Base-by-base conservation (phyloP, 2,113 vertebrate genomes). In the Lonchura striata region DNA sequence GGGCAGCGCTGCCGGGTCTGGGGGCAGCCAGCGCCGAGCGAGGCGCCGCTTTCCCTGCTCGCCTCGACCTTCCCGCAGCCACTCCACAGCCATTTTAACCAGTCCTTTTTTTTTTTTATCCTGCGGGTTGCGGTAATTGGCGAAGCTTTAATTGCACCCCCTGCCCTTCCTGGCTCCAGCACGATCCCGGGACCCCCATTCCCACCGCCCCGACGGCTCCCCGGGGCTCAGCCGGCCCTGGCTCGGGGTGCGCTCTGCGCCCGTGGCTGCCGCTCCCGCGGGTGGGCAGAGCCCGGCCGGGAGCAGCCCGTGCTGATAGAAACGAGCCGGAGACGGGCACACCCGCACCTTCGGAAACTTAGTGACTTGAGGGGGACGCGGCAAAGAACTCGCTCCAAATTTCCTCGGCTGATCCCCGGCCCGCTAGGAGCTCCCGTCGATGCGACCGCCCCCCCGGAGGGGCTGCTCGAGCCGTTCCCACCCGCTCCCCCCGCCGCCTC, bases 311-410 rank as follows among this genome's bases (percentile, higher is more conserved):
- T 10, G 41, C 25, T 21, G 65, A 17, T 5, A 52, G 57, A 22
- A 85, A 24, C 9, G 37, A 63, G 56, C 28, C 19, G 41, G 24
- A 82, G 50, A 4, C 19, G 31, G 61, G 27, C 46, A 6, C 80
- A 25, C 33, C 23, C 54, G 7, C 39, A 65, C 54, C 86, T 59
- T 54, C 18, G 44, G 33, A 60, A 94, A 94, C 87, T 94, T 72
- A 66, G 61, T 53, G 80, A 78, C 56, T 88, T 3, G 56, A 64
- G n/a, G 25, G n/a, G 33, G 4, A 31, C 13, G 42, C 11, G 42
- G 42, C 35, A n/a, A 44, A 82, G 52, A 75, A 53, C 82, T 82
- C 60, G 44, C 53, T 95, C 70, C 95, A 59, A 94, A 96, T 95
- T 95, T 95, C 61, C 79, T 20, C 86, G 59, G 54, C 78, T 57